These are phyloP conservation scores for Conus betulinus DNA, from an alignment of 1,140 invertebrate genomes.

Conservation along the genomic window DNA sequence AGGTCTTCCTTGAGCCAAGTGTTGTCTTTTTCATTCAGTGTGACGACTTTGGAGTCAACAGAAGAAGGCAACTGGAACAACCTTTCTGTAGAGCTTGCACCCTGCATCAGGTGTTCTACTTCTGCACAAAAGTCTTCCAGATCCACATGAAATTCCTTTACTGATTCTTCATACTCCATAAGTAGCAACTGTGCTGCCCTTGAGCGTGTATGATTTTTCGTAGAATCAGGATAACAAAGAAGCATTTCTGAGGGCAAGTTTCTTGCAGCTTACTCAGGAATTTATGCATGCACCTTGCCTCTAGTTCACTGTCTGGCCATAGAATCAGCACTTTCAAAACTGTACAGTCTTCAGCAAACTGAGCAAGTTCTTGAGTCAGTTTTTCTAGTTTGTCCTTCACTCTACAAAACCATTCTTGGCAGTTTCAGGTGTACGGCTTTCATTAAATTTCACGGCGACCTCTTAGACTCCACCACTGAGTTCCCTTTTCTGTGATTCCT, in stretches of 20 bases:
- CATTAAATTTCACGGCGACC: slow-evolving; percentile 50
- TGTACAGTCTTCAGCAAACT: slow-evolving; percentile 53
- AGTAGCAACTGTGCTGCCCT: no score
- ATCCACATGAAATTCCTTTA: no score
- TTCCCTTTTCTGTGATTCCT: slow-evolving; percentile 46
- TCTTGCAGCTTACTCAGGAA: slow-evolving; percentile 41
- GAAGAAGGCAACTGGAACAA: no score
- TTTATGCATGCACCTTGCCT: slow-evolving; percentile 42
- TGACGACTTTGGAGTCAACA: no score
- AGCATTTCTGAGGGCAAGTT: not conserved
- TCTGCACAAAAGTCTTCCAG: slow-evolving; percentile 22
- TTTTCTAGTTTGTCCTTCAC: slow-evolving; percentile 38
- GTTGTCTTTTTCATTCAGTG: slow-evolving; percentile 37
- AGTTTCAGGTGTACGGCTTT: slow-evolving; percentile 28
- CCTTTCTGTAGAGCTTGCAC: no score
- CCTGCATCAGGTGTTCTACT: not conserved
- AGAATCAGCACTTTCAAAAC: slow-evolving; percentile 46
- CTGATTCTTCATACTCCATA: not conserved
- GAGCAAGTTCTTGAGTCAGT: slow-evolving; percentile 44
- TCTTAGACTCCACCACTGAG: slow-evolving; percentile 56
- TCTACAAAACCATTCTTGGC: slow-evolving; percentile 43
- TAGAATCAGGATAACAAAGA: not conserved
- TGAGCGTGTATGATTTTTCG: no score
- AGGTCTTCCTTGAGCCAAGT: slow-evolving; percentile 55
- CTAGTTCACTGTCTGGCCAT: slow-evolving; percentile 43